phyloP scores from a whole-genome alignment of 2,888 invertebrate genomes.

The Rhaphigaster nebulosa region DNA sequence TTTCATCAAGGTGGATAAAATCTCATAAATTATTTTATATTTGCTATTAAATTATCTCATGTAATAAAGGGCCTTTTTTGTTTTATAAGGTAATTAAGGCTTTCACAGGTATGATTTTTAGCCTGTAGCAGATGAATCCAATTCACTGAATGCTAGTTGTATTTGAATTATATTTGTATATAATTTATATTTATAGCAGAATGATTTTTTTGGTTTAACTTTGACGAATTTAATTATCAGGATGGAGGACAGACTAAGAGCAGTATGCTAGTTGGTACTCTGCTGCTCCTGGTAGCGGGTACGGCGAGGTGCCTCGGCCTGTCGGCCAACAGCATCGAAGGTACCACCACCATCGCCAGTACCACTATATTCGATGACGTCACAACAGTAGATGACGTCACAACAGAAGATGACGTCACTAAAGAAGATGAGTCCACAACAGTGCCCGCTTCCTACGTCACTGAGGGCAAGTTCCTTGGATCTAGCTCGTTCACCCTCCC shows the following conservation, averaged over 20 bases:
- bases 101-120: no score
- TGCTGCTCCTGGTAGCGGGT: constrained; percentile 33
- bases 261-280: background rate
- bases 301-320: constrained; percentile 46
- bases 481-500: constrained; percentile 56
- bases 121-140: no score
- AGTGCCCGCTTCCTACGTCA: background rate
- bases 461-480: constrained; percentile 39
- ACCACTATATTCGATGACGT: background rate
- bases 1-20: no score
- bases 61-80: no score
- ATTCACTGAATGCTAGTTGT: no score
- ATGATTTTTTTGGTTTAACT: no score
- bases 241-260: constrained; percentile 38
- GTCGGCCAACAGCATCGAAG: background rate
- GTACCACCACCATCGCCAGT: constrained; percentile 26
- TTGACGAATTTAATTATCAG: background rate
- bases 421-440: background rate
- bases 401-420: background rate
- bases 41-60: no score
- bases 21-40: no score
- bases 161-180: no score
- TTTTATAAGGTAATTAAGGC: no score
- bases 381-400: background rate
- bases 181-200: no score